Percentiles rank a stretch among this genome's conserved stretches.
Conservation (phyloP, 2,888 invertebrate genomes). For the Drosophila falleni region DNA sequence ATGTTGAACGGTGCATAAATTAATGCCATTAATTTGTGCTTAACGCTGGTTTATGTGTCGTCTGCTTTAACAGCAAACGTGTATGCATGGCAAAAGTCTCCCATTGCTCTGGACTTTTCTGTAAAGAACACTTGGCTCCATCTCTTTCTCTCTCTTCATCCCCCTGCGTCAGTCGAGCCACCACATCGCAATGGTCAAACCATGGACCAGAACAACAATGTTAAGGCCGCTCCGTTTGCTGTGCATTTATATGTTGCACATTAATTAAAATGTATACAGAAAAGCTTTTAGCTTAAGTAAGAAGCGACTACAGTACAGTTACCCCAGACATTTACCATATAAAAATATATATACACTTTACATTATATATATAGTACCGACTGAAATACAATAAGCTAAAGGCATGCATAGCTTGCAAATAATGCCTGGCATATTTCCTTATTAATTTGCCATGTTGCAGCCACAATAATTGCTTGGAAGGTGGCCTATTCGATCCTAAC, state of each 20-base stretch:
- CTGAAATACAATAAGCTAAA: conserved; percentile 49
- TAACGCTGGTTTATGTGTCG: conserved; percentile 76
- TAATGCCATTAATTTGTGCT: conserved; percentile 78
- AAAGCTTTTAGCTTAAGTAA: conserved; percentile 81
- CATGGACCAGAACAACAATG: conserved; percentile 35
- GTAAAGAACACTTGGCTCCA: conserved; percentile 10
- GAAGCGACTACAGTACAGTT: conserved; percentile 57
- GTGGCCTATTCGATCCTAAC: background rate
- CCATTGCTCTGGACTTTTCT: conserved; percentile 7
- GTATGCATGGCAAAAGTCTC: conserved; percentile 54
- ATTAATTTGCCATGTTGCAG: conserved; percentile 18
- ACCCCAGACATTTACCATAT: conserved; percentile 41
- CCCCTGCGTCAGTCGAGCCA: background rate
- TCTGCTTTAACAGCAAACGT: conserved; percentile 65
- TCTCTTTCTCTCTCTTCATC: background rate
- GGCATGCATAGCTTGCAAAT: conserved; percentile 47
- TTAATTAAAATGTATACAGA: conserved; percentile 80
- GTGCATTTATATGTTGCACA: conserved; percentile 80
- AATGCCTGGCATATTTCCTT: conserved; percentile 5
- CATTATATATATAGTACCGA: conserved; percentile 15
- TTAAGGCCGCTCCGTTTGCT: conserved; percentile 57
- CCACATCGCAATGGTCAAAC: conserved; percentile 42
- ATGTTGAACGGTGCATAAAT: conserved; percentile 65
- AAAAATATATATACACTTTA: conserved; percentile 4
- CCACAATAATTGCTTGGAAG: conserved; percentile 9